Percentiles rank a stretch among this genome's conserved stretches.
Conservation (phyloP, 2,888 invertebrate species). For the Dascillus cervinus region DNA sequence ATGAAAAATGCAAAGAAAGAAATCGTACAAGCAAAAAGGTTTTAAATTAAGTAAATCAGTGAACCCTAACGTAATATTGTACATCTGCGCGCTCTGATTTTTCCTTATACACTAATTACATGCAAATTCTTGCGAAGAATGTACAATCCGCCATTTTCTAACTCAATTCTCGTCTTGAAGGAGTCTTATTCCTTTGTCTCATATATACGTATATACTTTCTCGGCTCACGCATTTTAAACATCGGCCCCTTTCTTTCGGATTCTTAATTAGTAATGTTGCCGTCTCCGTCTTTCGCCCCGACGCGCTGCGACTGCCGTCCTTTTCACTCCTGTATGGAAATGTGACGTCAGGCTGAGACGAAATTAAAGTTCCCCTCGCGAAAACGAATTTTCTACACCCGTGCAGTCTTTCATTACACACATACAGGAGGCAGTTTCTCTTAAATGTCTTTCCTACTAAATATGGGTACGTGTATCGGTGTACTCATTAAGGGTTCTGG, state of each 20-base stretch:
- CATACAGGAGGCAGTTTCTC: slow-evolving; percentile 28
- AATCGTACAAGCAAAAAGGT: slow-evolving; percentile 15
- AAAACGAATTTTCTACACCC: slow-evolving; percentile 45
- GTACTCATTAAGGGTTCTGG: slow-evolving; percentile 24
- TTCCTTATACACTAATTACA: slow-evolving; percentile 42
- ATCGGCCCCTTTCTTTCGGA: slow-evolving; percentile 56
- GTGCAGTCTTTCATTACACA: slow-evolving; percentile 44
- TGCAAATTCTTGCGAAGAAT: slow-evolving; percentile 44
- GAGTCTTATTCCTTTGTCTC: slow-evolving; percentile 44
- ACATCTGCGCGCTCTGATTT: slow-evolving; percentile 41
- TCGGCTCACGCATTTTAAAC: slow-evolving; percentile 46
- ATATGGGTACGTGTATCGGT: slow-evolving; percentile 36
- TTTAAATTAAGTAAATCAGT: slow-evolving; percentile 32
- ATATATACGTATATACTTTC: slow-evolving; percentile 39
- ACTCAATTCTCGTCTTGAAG: slow-evolving; percentile 39
- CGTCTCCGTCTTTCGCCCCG: slow-evolving; percentile 41
- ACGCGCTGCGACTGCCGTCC: slow-evolving; percentile 44
- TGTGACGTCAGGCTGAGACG: slow-evolving; percentile 41
- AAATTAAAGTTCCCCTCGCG: slow-evolving; percentile 41
- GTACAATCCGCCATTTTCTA: slow-evolving; percentile 44
- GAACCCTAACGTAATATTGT: slow-evolving; percentile 33
- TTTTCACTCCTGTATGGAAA: slow-evolving; percentile 46
- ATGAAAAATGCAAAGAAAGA: slow-evolving; percentile 10
- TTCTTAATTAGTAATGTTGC: slow-evolving; percentile 63
- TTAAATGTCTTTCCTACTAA: slow-evolving; percentile 36